Evolutionary conservation across 2,113 vertebrate species (phyloP).

Genomic region (Nycticebus coucang): DNA sequence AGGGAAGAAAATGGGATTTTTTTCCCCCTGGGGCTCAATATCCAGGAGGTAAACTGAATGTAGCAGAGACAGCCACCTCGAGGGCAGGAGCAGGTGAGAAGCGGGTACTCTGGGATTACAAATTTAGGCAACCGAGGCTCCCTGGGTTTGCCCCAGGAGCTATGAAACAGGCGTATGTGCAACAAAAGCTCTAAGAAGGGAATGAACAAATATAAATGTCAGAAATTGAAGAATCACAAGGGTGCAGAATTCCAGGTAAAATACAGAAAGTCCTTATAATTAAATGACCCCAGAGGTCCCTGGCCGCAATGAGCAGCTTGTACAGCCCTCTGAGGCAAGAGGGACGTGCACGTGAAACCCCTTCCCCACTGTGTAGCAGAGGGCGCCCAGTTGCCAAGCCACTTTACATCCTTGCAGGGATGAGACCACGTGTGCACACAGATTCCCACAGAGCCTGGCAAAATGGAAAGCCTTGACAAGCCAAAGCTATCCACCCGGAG

Average conservation of each 20-base stretch:
- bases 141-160: not conserved
- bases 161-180: not conserved
- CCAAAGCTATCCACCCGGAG: not conserved
- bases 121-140: not conserved
- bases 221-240: not conserved
- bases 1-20: not conserved
- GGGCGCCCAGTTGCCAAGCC: not conserved
- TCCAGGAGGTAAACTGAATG: not conserved
- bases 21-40: not conserved
- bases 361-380: not conserved
- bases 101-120: not conserved
- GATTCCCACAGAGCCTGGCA: not conserved
- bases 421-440: not conserved
- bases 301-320: not conserved
- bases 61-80: not conserved
- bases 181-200: not conserved
- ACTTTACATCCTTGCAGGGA: not conserved
- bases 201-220: not conserved
- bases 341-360: not conserved
- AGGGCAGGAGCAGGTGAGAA: not conserved
- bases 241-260: not conserved
- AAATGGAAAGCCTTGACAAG: not conserved
- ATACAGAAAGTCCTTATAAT: not conserved
- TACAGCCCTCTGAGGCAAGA: not conserved
- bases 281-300: not conserved